Evolutionary conservation across 2,888 invertebrate genomes (phyloP).

Genomic region (Scaptomyza reducta): DNA sequence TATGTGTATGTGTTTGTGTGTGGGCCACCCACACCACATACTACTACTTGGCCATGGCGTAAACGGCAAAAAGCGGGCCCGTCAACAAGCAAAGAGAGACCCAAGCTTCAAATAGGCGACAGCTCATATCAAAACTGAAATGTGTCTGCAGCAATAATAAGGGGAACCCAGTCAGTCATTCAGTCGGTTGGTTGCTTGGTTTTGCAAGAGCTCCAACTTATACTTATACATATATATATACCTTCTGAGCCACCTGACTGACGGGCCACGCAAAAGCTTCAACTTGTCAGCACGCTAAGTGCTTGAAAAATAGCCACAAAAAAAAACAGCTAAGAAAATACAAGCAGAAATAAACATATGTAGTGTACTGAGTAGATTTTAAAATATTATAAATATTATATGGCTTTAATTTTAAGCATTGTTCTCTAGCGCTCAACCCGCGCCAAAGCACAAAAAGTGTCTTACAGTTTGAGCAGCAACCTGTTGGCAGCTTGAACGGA

Average conservation of each 20-base stretch:
- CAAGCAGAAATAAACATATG: neutral
- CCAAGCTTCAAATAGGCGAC: conserved; percentile 69
- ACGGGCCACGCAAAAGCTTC: conserved; percentile 76
- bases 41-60: conserved; percentile 49
- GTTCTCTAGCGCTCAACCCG: conserved; percentile 77
- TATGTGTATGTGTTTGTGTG: conserved; percentile 55
- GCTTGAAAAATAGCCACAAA: conserved; percentile 64
- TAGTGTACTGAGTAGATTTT: conserved; percentile 23
- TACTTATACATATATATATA: conserved; percentile 37
- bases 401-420: conserved; percentile 59
- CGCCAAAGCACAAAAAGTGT: conserved; percentile 54
- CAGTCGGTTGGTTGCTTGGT: conserved; percentile 5
- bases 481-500: conserved; percentile 70
- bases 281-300: conserved; percentile 80
- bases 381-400: conserved; percentile 58
- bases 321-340: conserved; percentile 16
- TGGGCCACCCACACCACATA: conserved; percentile 76
- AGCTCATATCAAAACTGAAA: conserved; percentile 75
- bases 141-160: conserved; percentile 51
- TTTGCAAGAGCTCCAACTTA: conserved; percentile 61
- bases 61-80: conserved; percentile 57
- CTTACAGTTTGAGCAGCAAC: conserved; percentile 54
- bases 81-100: conserved; percentile 65
- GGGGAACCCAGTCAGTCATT: neutral
- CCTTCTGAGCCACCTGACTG: conserved; percentile 65